Percentiles rank a stretch among this genome's conserved stretches.
Conservation (phyloP, 2,113 vertebrate species). For the Thalassoma bifasciatum region DNA sequence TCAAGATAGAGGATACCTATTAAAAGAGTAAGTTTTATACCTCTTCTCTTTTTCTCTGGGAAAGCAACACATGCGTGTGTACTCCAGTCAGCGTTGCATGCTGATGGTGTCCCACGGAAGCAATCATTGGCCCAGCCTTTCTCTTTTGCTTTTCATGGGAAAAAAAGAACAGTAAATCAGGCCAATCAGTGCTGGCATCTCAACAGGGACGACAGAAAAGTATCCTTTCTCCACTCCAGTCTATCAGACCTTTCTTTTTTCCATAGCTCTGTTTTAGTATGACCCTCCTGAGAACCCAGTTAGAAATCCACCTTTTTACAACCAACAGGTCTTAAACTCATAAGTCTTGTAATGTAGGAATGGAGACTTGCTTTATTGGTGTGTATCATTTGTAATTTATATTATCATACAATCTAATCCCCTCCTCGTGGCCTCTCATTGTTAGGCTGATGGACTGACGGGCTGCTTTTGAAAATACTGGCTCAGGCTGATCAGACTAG, state of each 20-base stretch:
- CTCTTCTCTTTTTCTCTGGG: constrained; percentile 8
- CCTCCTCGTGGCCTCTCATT: constrained; percentile 51
- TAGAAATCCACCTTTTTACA: not conserved
- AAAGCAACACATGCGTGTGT: constrained; percentile 24
- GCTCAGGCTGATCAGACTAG: constrained; percentile 64
- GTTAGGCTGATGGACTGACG: constrained; percentile 62
- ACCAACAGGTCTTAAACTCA: not conserved
- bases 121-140: constrained; percentile 23
- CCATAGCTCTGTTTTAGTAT: not conserved
- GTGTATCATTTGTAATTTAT: constrained; percentile 22
- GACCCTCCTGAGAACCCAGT: not conserved
- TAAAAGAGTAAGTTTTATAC: not conserved
- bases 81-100: constrained; percentile 24
- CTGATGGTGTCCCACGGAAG: constrained; percentile 18
- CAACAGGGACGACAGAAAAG: not conserved
- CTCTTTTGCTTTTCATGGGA: not conserved
- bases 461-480: constrained; percentile 62
- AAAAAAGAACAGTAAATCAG: constrained; percentile 13
- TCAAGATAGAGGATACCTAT: constrained; percentile 32
- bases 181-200: constrained; percentile 30
- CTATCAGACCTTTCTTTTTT: not conserved
- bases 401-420: constrained; percentile 9
- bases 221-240: not conserved
- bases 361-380: constrained; percentile 2
- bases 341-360: not conserved